Evolutionary conservation across 2,113 vertebrate species (phyloP), one percentile per base, ranked within the genome.

Genomic region (Microtus oregoni): DNA sequence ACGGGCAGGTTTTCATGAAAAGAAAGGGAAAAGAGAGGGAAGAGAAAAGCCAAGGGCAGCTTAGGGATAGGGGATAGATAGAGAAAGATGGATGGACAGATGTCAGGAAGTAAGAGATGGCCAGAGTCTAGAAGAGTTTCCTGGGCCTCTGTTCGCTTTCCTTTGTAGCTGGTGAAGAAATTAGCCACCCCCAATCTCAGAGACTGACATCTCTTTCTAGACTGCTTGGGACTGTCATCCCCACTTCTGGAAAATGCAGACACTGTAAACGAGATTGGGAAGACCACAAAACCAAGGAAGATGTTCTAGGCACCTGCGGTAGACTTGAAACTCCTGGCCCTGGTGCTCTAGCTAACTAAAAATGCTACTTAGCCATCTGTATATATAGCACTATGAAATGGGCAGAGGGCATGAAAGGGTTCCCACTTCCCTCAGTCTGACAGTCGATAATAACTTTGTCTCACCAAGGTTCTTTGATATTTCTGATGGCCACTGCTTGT

Each of bases 111-210:
- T 3, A 30, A 13, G 35, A 72, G 72, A 41, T 61, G 17, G 3
- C 5, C 41, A 44, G 47, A 5, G 15, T 22, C 50, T 52, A 50
- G 26, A 52, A 30, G 52, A 41, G 22, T 2, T 44, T 67, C 77
- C 47, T 65, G 28, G 76, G 4, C 38, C 38, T 35, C 61, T 1
- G 61, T 82, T 91, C 58, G 32, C 13, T 11, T 75, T 72, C 24
- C 65, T 58, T 26, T 32, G 70, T 68, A 77, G 28, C 86, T 90
- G 79, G 26, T 28, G 70, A 86, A 90, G 88, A 83, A 44, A 61
- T 52, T 1, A 61, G 35, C 30, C 82, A 92, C 3, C 12, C 41
- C 35, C 32, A 86, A 65, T 70, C 65, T 20, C 65, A 41, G 30
- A 68, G 52, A n/a, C n/a, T 67, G 78, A 4, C 32, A 0, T 52